These are phyloP conservation scores for Andrena minutula DNA, from an alignment of 2,888 invertebrate genomes.

Conservation along the genomic window DNA sequence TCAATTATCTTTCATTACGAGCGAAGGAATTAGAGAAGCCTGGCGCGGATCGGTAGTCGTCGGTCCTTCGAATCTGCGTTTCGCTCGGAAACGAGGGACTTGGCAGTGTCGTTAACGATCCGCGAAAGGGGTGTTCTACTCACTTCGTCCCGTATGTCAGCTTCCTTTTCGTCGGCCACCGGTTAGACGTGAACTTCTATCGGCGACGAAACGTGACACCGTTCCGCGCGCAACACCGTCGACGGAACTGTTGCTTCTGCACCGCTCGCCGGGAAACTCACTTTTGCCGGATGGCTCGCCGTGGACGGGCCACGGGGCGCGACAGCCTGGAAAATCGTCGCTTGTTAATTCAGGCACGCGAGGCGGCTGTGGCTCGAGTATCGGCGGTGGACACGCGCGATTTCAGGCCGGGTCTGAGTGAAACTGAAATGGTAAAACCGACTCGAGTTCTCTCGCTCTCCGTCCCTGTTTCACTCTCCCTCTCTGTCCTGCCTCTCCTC, in stretches of 20 bases:
- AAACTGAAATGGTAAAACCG: conserved; percentile 73
- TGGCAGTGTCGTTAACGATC: not conserved
- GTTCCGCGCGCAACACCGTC: conserved; percentile 27
- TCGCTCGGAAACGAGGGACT: not conserved
- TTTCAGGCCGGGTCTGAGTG: conserved; percentile 68
- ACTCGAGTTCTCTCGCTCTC: conserved; percentile 47
- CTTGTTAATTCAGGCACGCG: conserved; percentile 44
- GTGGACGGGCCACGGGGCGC: not conserved
- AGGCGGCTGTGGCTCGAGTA: conserved; percentile 33
- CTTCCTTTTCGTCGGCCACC: conserved; percentile 8
- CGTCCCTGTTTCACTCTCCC: conserved; percentile 31
- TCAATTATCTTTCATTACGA: not conserved
- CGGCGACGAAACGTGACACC: conserved; percentile 44
- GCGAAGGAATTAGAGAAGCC: not conserved
- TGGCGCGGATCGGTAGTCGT: no score
- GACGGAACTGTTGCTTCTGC: conserved; percentile 31
- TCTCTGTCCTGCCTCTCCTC: conserved; percentile 41
- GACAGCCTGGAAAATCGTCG: conserved; percentile 29
- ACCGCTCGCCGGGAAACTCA: conserved; percentile 24
- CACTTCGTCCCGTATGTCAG: conserved; percentile 33
- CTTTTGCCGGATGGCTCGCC: conserved; percentile 18
- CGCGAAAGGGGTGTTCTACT: conserved; percentile 32
- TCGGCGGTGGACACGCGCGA: conserved; percentile 65
- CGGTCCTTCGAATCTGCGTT: not conserved
- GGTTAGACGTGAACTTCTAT: conserved; percentile 30